Evolutionary conservation across 2,113 vertebrate species (phyloP).

Genomic region (Chinchilla lanigera): DNA sequence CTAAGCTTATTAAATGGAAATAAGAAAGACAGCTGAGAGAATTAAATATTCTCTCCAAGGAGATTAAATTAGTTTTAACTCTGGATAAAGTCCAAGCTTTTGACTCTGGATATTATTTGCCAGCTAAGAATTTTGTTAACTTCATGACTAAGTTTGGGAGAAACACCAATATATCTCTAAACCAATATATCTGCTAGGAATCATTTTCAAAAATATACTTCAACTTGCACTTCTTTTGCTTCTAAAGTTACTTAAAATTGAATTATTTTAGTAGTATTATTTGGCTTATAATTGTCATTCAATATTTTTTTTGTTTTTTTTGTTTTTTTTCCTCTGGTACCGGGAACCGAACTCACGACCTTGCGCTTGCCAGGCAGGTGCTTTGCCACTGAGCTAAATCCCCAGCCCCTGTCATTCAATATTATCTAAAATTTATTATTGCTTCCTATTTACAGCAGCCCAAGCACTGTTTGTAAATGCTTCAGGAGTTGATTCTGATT

Average conservation of each 20-base stretch:
- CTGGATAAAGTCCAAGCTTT: background rate
- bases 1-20: background rate
- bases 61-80: background rate
- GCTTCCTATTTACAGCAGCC: background rate
- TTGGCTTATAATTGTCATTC: background rate
- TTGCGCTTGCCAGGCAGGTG: no score
- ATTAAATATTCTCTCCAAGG: background rate
- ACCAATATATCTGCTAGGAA: background rate
- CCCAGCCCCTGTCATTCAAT: background rate
- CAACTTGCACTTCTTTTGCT: background rate
- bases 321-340: no score
- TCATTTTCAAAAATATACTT: background rate
- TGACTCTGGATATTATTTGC: background rate
- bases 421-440: background rate
- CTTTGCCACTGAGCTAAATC: no score
- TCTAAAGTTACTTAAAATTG: background rate
- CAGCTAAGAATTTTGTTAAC: background rate
- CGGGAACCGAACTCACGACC: no score
- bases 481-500: background rate
- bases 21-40: background rate
- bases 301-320: no score
- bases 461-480: background rate
- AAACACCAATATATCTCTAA: background rate
- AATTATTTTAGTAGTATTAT: background rate
- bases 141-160: background rate